phyloP scores from a whole-genome alignment of 1,140 invertebrate genomes.

The Drosophila dunni region DNA sequence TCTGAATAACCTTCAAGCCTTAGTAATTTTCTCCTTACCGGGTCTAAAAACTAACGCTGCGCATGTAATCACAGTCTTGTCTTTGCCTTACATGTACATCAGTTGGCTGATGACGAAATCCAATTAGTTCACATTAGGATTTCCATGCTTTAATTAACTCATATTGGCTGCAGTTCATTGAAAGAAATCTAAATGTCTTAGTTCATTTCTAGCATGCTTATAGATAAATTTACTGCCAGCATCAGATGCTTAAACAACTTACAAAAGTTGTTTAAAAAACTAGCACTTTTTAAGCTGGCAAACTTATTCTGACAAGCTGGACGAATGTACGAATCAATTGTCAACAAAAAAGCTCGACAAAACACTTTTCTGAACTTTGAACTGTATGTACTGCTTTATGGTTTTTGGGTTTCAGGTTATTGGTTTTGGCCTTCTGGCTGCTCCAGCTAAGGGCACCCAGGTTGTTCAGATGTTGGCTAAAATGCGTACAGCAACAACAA shows the following conservation, averaged over 20 bases:
- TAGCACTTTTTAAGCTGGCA: background rate
- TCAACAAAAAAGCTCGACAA: constrained; percentile 3
- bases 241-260: too few species aligned
- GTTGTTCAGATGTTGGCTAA: constrained; percentile 1
- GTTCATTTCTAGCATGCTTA: too few species aligned
- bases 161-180: constrained; percentile 52
- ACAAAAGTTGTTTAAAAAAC: too few species aligned
- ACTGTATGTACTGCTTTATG: constrained; percentile 33
- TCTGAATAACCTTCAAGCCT: too few species aligned
- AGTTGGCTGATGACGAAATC: constrained; percentile 57
- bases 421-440: constrained; percentile 17
- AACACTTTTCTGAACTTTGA: constrained; percentile 41
- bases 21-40: too few species aligned
- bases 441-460: constrained; percentile 15
- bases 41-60: constrained; percentile 32
- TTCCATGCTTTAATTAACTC: constrained; percentile 77
- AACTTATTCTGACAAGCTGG: background rate
- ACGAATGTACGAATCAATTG: background rate
- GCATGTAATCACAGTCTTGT: constrained; percentile 11
- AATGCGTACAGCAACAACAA: constrained; percentile 15
- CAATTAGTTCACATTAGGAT: constrained; percentile 80
- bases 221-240: too few species aligned
- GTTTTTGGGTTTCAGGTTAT: constrained; percentile 13
- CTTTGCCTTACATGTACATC: constrained; percentile 26
- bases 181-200: background rate